phyloP scores from a whole-genome alignment of 1,140 invertebrate genomes.

The Drosophila sproati region DNA sequence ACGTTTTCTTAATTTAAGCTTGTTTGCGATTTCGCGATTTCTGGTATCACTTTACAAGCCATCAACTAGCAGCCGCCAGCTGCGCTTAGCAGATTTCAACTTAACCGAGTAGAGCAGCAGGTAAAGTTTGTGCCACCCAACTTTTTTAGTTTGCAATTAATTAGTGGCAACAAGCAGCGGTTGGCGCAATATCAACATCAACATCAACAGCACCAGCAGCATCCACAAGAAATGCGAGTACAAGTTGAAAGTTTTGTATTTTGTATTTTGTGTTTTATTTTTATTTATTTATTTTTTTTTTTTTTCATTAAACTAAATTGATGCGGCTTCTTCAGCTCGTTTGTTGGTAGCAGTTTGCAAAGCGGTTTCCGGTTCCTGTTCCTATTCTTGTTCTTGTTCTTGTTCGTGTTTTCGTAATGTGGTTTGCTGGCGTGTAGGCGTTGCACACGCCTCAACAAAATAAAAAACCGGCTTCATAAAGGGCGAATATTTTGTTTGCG shows the following conservation, averaged over 20 bases:
- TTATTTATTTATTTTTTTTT: no score
- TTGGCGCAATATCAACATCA: slow-evolving; percentile 27
- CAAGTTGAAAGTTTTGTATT: slow-evolving; percentile 64
- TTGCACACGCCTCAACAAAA: background rate
- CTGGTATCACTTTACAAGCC: slow-evolving; percentile 1
- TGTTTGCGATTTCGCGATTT: background rate
- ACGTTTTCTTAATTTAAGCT: background rate
- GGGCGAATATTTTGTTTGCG: slow-evolving; percentile 42
- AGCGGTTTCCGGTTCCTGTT: slow-evolving; percentile 45
- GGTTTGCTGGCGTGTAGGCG: background rate
- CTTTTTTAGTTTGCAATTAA: slow-evolving; percentile 81
- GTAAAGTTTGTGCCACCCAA: slow-evolving; percentile 64
- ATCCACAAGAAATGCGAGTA: slow-evolving; percentile 6
- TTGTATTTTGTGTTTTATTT: no score
- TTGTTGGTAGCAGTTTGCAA: slow-evolving; percentile 30
- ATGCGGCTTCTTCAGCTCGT: slow-evolving; percentile 54
- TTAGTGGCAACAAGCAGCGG: slow-evolving; percentile 58
- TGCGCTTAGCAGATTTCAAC: slow-evolving; percentile 21
- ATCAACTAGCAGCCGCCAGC: slow-evolving; percentile 3
- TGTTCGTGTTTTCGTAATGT: background rate
- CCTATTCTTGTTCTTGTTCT: slow-evolving; percentile 1
- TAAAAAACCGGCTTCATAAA: slow-evolving; percentile 8
- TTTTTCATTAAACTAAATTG: slow-evolving; percentile 78
- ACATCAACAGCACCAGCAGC: slow-evolving; percentile 21
- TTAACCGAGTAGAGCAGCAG: slow-evolving; percentile 19